A percentile compares a stretch with the other conserved stretches of the same genome.
Conservation (phyloP, 2,888 invertebrate species). For the Euspilapteryx auroguttella region DNA sequence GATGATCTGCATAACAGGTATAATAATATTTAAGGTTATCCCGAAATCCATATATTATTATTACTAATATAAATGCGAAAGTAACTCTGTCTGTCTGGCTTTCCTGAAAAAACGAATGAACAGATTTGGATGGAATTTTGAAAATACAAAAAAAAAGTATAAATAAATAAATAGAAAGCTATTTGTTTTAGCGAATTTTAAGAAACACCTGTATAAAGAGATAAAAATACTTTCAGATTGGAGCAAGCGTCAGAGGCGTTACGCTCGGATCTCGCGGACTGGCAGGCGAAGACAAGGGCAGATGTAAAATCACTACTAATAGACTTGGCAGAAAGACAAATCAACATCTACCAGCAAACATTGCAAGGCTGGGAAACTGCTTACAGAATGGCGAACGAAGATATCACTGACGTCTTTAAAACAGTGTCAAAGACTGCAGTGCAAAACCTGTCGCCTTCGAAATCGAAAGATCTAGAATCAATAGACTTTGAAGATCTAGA, state of each 20-base stretch:
- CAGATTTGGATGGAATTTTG: too few species aligned
- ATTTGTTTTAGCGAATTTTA: too few species aligned
- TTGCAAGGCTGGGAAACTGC: constrained; percentile 35
- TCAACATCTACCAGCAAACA: constrained; percentile 20
- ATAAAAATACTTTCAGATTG: constrained; percentile 15
- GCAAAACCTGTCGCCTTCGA: constrained; percentile 32
- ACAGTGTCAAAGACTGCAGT: constrained; percentile 43
- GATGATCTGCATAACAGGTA: constrained; percentile 42
- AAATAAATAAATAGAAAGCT: too few species aligned
- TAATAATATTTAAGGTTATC: constrained; percentile 1
- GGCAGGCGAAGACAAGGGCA: constrained; percentile 33
- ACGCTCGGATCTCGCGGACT: constrained; percentile 36
- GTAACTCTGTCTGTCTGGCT: neutral
- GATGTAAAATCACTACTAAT: constrained; percentile 30
- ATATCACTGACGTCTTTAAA: constrained; percentile 30
- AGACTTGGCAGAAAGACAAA: constrained; percentile 32
- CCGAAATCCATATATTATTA: neutral
- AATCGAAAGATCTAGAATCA: constrained; percentile 17
- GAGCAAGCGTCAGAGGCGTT: constrained; percentile 45
- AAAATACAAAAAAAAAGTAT: too few species aligned
- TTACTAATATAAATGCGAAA: neutral
- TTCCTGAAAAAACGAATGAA: neutral
- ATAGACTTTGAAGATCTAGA: constrained; percentile 26
- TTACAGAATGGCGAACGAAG: constrained; percentile 21
- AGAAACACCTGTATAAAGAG: too few species aligned